Conservation (phyloP, 2,113 vertebrate genomes). For the Coracopsis vasa region DNA sequence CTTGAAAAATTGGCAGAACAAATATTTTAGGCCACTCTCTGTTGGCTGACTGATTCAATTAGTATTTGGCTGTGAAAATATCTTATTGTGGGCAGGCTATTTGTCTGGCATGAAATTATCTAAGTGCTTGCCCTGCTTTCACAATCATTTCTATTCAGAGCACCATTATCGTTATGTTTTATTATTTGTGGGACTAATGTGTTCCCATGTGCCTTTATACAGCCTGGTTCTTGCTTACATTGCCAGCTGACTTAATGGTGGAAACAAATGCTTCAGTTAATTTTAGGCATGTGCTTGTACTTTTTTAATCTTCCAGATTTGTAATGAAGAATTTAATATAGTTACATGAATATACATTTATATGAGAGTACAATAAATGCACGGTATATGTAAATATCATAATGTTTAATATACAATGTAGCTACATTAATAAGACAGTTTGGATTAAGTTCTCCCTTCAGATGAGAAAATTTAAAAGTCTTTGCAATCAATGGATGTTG, state of each 20-base stretch:
- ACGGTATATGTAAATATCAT: rapidly evolving
- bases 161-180: neutral
- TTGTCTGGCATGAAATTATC: neutral
- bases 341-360: neutral
- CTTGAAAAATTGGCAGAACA: neutral
- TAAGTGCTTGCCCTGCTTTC: neutral
- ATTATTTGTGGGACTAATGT: neutral
- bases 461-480: neutral
- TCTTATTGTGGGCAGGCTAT: neutral
- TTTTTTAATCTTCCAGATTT: neutral
- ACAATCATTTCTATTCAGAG: neutral
- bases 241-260: neutral
- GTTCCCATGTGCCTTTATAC: neutral
- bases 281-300: neutral
- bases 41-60: neutral
- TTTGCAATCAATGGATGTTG: neutral
- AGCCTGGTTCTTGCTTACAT: neutral
- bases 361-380: neutral
- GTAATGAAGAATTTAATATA: neutral
- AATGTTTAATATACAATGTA: neutral
- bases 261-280: neutral
- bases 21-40: neutral
- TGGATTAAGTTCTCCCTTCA: neutral
- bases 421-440: neutral
- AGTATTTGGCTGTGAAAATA: neutral